These are phyloP conservation scores for Ormia ochracea DNA, from an alignment of 2,888 invertebrate genomes.

Conservation along the genomic window DNA sequence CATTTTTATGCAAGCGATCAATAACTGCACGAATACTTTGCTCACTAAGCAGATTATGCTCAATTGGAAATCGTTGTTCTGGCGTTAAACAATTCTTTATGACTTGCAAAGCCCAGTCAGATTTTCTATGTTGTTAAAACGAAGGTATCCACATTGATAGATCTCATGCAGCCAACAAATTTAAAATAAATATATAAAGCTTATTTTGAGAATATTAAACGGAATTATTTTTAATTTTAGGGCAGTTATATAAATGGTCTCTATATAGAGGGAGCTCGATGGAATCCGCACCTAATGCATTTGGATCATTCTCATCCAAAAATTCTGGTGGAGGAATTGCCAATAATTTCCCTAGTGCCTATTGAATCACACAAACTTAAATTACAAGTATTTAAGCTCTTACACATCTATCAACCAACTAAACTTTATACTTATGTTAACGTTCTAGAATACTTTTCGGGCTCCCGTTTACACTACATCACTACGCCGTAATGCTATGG, in stretches of 20 bases:
- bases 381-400: constrained; percentile 82
- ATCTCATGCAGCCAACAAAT: no score
- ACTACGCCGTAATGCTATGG: constrained; percentile 91
- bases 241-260: constrained; percentile 88
- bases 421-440: not conserved
- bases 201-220: not conserved
- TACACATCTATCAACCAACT: not conserved
- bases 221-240: constrained; percentile 75
- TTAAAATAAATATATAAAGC: no score
- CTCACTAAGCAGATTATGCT: no score
- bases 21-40: no score
- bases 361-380: constrained; percentile 90
- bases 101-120: no score
- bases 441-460: constrained; percentile 85
- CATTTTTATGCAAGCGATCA: no score
- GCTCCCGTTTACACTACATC: constrained; percentile 96
- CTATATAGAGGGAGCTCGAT: constrained; percentile 91
- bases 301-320: constrained; percentile 87
- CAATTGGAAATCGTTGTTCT: no score
- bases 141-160: no score
- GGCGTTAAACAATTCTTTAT: no score
- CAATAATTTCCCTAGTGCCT: constrained; percentile 90
- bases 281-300: constrained; percentile 85
- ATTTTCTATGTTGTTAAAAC: no score
- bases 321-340: constrained; percentile 89